Evolutionary conservation across 2,888 invertebrate genomes (phyloP).

Genomic region (Geotrupes spiniger): DNA sequence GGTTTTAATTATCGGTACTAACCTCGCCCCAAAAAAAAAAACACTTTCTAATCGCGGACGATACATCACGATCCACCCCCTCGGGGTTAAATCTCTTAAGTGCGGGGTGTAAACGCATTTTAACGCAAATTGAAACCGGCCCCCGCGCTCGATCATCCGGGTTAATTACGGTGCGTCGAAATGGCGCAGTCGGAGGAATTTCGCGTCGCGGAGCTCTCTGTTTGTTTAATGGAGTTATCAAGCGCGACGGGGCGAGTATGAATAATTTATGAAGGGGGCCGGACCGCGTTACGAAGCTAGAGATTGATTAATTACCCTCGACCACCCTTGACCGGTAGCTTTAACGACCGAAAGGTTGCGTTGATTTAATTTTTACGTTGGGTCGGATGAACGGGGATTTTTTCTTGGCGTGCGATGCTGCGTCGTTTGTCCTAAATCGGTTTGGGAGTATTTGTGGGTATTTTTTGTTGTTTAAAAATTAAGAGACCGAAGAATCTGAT

Average conservation of each 20-base stretch:
- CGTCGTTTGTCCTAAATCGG: no score
- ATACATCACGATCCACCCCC: no score
- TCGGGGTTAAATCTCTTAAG: conserved; percentile 25
- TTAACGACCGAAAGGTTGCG: no score
- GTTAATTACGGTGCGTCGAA: conserved; percentile 18
- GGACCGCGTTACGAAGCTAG: conserved; percentile 1
- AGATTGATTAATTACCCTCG: conserved; percentile 15
- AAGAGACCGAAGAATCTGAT: no score
- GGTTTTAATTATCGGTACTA: no score
- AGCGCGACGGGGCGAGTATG: conserved; percentile 9
- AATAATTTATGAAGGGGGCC: conserved; percentile 19
- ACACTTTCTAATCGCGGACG: no score
- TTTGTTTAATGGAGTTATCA: conserved; percentile 18
- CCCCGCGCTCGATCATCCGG: conserved; percentile 23
- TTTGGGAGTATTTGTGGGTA: no score
- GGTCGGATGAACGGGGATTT: no score
- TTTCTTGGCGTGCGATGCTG: no score
- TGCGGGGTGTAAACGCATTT: conserved; percentile 24
- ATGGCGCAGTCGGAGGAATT: conserved; percentile 9
- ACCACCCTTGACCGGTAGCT: conserved; percentile 9
- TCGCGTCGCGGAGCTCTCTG: conserved; percentile 10
- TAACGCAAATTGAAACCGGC: conserved; percentile 25
- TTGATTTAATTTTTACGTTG: no score
- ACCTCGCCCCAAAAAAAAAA: no score
- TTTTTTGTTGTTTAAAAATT: no score